These are phyloP conservation scores for Diorhabda carinulata DNA, from an alignment of 1,140 invertebrate species.

Conservation along the genomic window DNA sequence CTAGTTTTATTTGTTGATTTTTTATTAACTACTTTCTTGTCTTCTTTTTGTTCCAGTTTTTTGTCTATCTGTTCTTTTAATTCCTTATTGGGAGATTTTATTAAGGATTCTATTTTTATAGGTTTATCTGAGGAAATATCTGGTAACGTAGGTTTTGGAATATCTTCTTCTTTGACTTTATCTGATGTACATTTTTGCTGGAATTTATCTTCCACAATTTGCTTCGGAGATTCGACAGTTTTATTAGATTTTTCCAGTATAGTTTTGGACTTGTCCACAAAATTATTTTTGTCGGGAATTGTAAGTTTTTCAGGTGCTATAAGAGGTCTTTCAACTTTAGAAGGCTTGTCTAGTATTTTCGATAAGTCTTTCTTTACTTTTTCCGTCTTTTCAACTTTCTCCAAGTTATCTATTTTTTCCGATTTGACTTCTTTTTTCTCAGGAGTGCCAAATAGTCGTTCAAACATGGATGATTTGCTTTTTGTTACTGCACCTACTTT, in stretches of 20 bases:
- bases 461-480: conserved; percentile 51
- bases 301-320: conserved; percentile 21
- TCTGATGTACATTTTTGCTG: not conserved
- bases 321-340: conserved; percentile 21
- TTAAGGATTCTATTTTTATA: conserved; percentile 16
- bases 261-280: conserved; percentile 21
- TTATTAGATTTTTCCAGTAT: conserved; percentile 8
- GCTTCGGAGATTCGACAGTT: not conserved
- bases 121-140: conserved; percentile 19
- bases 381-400: conserved; percentile 24
- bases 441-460: conserved; percentile 52
- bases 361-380: conserved; percentile 13
- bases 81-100: conserved; percentile 28
- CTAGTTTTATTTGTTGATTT: conserved; percentile 30
- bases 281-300: conserved; percentile 12
- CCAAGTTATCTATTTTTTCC: conserved; percentile 35
- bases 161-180: not conserved
- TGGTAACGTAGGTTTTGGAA: not conserved
- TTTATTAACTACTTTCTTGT: conserved; percentile 26
- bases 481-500: conserved; percentile 44
- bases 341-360: conserved; percentile 18
- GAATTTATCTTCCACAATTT: not conserved
- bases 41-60: conserved; percentile 18
- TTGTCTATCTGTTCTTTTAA: conserved; percentile 27
- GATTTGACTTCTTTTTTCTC: conserved; percentile 39